Evolutionary conservation across 2,797 vertebrate species (phyloP), one percentile per base, ranked within the genome.

Genomic region (Xenopus petersii): DNA sequence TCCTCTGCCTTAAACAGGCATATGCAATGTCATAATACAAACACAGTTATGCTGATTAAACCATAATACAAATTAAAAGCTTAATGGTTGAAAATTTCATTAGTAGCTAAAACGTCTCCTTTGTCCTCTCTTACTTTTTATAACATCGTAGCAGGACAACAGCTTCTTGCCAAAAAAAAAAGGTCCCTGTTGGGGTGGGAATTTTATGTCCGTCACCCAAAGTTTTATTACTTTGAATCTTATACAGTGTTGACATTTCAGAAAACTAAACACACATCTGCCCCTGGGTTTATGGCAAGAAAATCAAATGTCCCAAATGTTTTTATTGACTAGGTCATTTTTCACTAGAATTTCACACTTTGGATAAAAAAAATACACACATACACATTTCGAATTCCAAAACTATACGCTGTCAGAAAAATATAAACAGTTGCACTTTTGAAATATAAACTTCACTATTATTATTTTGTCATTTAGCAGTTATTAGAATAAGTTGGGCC

Each of bases 231-330:
- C 66, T 74, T 74, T 79, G 71, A 79, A 74, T 42, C 71, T 74
- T 74, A 79, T 71, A 79, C 61, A 64, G 48, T 64, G 71, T 70
- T 79, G 76, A 79, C 76, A 79, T 79, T 79, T 79, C 67, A 79
- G 71, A 66, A 60, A 79, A 72, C 71, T 69, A 70, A 74, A 74
- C 66, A 65, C 65, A 78, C 71, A 79, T 74, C 76, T 74, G 67
- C 71, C 76, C 76, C 61, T 49, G 67, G 62, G 71, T 73, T 70
- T 64, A 79, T 70, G 71, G 76, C 71, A 70, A 65, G 67, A 73
- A 79, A 79, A 73, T 79, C 76, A 79, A 79, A 79, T 70, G 76
- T 79, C 76, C 76, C 76, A 79, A 79, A 79, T 79, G 76, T 79
- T 79, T 79, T 69, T 74, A 79, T 79, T 79, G 76, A 79, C 76